These are phyloP conservation scores for Seriola dumerili DNA, from an alignment of 2,113 vertebrate genomes.

Conservation along the genomic window DNA sequence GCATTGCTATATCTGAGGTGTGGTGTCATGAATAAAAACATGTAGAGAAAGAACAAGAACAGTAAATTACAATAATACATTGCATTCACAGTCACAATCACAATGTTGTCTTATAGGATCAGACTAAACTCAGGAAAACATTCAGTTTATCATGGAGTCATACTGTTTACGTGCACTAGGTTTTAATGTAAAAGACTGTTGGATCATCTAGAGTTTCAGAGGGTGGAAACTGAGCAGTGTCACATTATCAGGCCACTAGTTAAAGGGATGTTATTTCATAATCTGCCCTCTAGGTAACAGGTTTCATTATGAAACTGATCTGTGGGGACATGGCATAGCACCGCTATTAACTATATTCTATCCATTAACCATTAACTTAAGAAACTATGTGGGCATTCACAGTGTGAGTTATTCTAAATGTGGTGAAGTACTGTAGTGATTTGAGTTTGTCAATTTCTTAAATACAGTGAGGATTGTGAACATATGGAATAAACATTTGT, in stretches of 20 bases:
- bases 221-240: neutral
- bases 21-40: neutral
- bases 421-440: too few relatives aligned
- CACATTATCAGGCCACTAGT: neutral
- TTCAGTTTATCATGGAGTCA: neutral
- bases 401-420: neutral
- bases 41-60: neutral
- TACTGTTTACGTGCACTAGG: neutral
- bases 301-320: conserved; percentile 3
- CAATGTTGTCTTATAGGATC: too few relatives aligned
- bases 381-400: neutral
- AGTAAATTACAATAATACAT: neutral
- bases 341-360: neutral
- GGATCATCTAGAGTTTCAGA: neutral
- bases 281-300: neutral
- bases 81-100: neutral
- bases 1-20: too few relatives aligned
- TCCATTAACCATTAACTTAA: neutral
- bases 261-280: neutral
- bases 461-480: neutral
- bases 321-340: neutral
- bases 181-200: neutral
- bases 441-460: too few relatives aligned
- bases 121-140: too few relatives aligned
- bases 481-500: neutral